Evolutionary conservation across 2,888 invertebrate species (phyloP).

Genomic region (Clepsis dumicolana): DNA sequence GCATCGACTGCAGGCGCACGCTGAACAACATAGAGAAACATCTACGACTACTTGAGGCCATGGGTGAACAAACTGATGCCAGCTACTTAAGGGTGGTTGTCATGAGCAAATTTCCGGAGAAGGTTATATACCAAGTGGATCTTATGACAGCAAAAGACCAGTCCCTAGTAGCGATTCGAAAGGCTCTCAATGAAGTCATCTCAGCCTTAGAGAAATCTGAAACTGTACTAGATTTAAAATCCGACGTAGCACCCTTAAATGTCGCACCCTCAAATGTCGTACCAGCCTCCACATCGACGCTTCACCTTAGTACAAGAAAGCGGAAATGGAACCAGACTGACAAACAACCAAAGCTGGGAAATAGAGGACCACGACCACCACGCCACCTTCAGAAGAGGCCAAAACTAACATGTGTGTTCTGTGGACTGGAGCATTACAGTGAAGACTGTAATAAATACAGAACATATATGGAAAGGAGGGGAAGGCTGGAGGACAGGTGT

Average conservation of each 20-base stretch:
- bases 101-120: conserved; percentile 3
- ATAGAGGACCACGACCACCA: neutral
- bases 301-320: neutral
- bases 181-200: neutral
- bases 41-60: neutral
- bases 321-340: neutral
- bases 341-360: neutral
- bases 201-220: neutral
- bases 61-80: neutral
- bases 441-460: neutral
- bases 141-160: neutral
- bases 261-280: neutral
- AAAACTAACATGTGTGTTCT: neutral
- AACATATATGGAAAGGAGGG: neutral
- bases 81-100: conserved; percentile 6
- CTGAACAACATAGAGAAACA: conserved; percentile 4
- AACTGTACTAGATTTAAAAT: too few species aligned
- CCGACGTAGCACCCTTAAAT: neutral
- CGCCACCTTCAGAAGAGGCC: neutral
- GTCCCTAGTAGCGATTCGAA: neutral
- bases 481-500: neutral
- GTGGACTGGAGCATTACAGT: neutral
- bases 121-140: neutral
- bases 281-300: neutral
- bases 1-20: neutral